Evolutionary conservation across 2,797 vertebrate species (phyloP).

Genomic region (Orestias chungarensis): DNA sequence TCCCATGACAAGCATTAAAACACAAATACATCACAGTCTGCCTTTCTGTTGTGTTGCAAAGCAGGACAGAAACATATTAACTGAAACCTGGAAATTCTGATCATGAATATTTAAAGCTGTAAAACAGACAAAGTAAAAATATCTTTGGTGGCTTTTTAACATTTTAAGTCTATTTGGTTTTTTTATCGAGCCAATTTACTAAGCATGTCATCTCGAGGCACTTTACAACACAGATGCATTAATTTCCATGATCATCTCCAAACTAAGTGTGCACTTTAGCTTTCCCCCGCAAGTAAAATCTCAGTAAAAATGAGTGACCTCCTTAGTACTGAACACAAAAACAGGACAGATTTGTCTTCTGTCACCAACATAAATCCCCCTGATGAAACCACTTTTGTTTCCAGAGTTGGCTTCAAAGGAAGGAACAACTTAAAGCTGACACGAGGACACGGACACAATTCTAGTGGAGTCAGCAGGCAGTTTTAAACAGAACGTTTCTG

Average conservation of each 20-base stretch:
- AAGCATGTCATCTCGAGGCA: too few species aligned
- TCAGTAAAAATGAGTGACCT: background rate
- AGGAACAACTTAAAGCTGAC: background rate
- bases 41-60: background rate
- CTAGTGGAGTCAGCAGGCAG: conserved; percentile 1
- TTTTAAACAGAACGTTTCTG: too few species aligned
- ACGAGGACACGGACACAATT: background rate
- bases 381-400: background rate
- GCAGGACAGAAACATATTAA: background rate
- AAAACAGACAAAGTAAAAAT: background rate
- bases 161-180: background rate
- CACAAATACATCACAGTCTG: background rate
- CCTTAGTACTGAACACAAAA: background rate
- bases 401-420: background rate
- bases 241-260: too few species aligned
- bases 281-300: background rate
- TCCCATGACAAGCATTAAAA: background rate
- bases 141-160: too few species aligned
- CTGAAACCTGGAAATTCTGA: background rate
- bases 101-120: background rate
- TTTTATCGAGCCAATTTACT: too few species aligned
- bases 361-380: background rate
- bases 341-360: too few species aligned
- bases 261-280: background rate
- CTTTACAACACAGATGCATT: too few species aligned